Conservation (phyloP, 2,113 vertebrate genomes). For the Ardeotis arabs region DNA sequence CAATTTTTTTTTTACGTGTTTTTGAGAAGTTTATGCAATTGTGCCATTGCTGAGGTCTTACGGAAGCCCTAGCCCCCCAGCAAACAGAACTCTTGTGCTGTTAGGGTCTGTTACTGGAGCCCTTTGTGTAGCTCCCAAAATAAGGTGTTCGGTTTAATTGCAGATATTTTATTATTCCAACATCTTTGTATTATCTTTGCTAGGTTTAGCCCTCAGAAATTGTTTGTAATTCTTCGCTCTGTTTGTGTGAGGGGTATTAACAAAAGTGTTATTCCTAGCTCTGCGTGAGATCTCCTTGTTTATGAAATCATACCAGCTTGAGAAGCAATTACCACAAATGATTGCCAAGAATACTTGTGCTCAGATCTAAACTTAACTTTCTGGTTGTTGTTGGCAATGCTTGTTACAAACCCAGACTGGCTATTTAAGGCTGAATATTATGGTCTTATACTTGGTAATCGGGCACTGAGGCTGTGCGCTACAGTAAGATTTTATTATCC, state of each 20-base stretch:
- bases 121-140: background rate
- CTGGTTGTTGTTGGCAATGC: background rate
- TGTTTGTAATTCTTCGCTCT: background rate
- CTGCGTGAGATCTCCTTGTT: background rate
- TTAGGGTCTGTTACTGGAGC: background rate
- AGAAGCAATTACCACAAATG: slow-evolving; percentile 29
- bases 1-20: background rate
- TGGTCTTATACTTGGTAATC: background rate
- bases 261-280: slow-evolving; percentile 7
- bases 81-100: background rate
- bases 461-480: background rate
- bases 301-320: slow-evolving; percentile 27
- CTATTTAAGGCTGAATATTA: background rate
- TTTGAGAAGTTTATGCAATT: background rate
- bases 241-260: background rate
- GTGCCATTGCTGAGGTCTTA: background rate
- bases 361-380: background rate
- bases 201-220: background rate
- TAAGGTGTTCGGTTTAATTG: background rate
- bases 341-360: slow-evolving; percentile 1
- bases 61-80: background rate
- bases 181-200: background rate
- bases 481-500: background rate
- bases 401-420: background rate
- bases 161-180: background rate